A percentile compares a stretch with the other conserved stretches of the same genome.
These are phyloP conservation scores for Hipparchia semele DNA, from an alignment of 2,888 invertebrate species.

Conservation along the genomic window DNA sequence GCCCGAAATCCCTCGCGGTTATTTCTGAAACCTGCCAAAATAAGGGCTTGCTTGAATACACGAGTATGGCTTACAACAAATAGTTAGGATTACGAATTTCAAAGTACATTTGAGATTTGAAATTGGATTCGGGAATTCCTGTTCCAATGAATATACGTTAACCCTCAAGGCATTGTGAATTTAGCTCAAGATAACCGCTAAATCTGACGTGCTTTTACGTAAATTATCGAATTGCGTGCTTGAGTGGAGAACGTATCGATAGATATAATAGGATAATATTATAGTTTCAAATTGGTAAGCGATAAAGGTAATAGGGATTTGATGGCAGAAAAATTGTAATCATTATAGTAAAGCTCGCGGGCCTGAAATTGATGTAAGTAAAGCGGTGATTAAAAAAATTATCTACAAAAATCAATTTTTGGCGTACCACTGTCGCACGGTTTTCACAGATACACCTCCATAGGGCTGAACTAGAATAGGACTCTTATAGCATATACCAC, in stretches of 20 bases:
- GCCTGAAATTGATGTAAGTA: no score
- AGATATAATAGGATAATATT: neutral
- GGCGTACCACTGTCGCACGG: no score
- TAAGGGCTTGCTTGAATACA: neutral
- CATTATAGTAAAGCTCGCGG: no score
- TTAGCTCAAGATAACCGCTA: constrained; percentile 23
- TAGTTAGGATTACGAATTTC: constrained; percentile 20
- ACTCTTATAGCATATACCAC: no score
- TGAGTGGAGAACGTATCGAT: neutral
- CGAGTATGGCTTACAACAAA: constrained; percentile 4
- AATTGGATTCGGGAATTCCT: constrained; percentile 17
- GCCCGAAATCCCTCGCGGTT: constrained; percentile 57
- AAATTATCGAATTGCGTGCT: constrained; percentile 13
- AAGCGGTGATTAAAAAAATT: no score
- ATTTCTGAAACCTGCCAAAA: constrained; percentile 62
- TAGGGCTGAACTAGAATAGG: no score
- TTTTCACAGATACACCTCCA: no score
- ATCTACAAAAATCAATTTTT: no score
- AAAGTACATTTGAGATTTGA: constrained; percentile 24
- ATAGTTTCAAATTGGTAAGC: neutral
- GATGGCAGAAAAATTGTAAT: no score
- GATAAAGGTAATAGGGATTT: no score
- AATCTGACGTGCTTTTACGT: constrained; percentile 18
- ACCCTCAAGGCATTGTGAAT: constrained; percentile 11
- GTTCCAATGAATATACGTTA: constrained; percentile 12